These are phyloP conservation scores for Limnephilus marmoratus DNA, from an alignment of 2,888 invertebrate species.

Conservation along the genomic window DNA sequence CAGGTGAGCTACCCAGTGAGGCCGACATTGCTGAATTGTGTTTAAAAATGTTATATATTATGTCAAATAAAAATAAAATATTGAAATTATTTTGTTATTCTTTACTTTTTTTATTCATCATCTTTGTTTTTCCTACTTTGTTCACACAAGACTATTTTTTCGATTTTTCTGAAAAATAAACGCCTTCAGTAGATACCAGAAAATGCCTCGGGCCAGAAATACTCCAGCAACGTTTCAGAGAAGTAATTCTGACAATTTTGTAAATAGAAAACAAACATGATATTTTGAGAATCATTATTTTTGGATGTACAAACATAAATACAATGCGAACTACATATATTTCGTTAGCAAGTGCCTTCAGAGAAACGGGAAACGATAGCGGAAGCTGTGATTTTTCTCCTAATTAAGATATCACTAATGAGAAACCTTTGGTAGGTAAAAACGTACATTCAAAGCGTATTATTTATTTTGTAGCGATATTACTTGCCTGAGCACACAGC, in stretches of 20 bases:
- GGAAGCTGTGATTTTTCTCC: constrained; percentile 11
- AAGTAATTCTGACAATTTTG: background rate
- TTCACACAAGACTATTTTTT: no score
- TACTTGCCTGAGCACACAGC: background rate
- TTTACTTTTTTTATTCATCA: no score
- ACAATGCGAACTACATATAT: background rate
- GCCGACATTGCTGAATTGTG: no score
- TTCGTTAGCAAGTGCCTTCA: background rate
- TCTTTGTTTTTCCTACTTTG: no score
- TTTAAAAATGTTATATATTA: no score
- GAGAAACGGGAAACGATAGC: background rate
- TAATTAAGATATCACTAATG: constrained; percentile 10
- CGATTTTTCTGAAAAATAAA: no score
- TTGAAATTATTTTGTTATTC: no score
- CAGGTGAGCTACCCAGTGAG: no score
- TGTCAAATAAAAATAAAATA: no score
- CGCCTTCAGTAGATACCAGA: no score
- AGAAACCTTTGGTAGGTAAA: background rate
- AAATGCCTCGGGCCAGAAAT: background rate
- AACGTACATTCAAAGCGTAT: constrained; percentile 4
- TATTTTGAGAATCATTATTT: background rate
- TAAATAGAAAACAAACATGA: background rate
- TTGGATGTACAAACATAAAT: background rate
- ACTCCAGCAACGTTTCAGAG: background rate
- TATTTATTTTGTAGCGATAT: background rate